Conservation (phyloP, 2,797 vertebrate genomes). For the Syngnathus rostellatus region DNA sequence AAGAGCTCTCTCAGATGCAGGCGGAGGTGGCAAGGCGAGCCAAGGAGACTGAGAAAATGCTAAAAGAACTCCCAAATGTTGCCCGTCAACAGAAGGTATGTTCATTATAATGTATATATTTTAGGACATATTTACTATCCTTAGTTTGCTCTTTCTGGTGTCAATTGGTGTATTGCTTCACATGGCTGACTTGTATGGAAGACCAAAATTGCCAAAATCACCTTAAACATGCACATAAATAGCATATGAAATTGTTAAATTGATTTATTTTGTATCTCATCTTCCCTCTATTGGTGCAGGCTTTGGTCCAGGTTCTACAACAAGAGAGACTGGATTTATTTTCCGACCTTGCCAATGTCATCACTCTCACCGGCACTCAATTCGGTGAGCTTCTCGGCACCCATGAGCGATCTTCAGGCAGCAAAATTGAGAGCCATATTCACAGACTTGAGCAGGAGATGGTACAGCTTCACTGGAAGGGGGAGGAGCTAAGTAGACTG, state of each 20-base stretch:
- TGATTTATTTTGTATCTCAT: neutral
- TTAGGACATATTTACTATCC: neutral
- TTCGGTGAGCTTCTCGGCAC: constrained; percentile 48
- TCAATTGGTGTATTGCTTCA: neutral
- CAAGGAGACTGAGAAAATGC: constrained; percentile 36
- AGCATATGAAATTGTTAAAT: neutral
- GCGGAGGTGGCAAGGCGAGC: constrained; percentile 39
- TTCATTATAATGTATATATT: neutral
- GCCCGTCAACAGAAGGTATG: constrained; percentile 50
- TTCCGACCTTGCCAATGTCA: constrained; percentile 39
- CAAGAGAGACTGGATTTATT: constrained; percentile 53
- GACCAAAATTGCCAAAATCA: too few species aligned
- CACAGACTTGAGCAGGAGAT: constrained; percentile 61
- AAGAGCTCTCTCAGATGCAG: constrained; percentile 52
- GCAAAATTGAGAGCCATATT: constrained; percentile 46
- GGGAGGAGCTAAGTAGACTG: constrained; percentile 55
- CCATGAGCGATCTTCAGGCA: constrained; percentile 46
- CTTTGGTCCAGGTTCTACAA: constrained; percentile 55
- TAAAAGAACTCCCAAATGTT: constrained; percentile 41
- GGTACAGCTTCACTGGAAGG: constrained; percentile 48
- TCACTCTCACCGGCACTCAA: constrained; percentile 46
- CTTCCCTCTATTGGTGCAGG: constrained; percentile 32
- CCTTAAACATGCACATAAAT: neutral
- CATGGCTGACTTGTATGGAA: neutral
- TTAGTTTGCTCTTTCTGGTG: neutral